Percentiles rank a stretch among this genome's conserved stretches.
Conservation (phyloP, 2,113 vertebrate species). For the western clawed frog (Xenopus tropicalis) region DNA sequence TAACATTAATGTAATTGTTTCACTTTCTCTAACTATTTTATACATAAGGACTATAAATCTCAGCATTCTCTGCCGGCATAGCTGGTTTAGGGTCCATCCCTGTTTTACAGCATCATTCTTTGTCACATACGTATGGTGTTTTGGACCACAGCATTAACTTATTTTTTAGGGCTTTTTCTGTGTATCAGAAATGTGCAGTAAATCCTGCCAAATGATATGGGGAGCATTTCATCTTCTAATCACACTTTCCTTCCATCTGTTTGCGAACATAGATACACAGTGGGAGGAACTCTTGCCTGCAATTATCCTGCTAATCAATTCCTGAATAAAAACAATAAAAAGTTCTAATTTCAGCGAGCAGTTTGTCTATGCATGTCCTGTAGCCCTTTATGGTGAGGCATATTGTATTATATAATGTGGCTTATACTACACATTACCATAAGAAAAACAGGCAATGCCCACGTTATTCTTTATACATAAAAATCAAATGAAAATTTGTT, state of each 20-base stretch:
- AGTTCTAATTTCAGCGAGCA: not conserved
- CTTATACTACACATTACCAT: not conserved
- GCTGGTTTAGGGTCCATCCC: too few relatives aligned
- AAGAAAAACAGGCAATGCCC: too few relatives aligned
- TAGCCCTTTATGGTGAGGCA: slow-evolving; percentile 21
- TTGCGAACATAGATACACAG: slow-evolving; percentile 25
- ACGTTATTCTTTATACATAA: too few relatives aligned
- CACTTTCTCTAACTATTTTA: too few relatives aligned
- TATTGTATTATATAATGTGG: slow-evolving; percentile 17
- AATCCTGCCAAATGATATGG: slow-evolving; percentile 12
- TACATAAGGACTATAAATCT: too few relatives aligned
- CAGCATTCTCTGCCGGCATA: too few relatives aligned
- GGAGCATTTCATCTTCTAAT: slow-evolving; percentile 36
- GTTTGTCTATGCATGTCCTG: slow-evolving; percentile 17
- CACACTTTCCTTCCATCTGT: slow-evolving; percentile 34
- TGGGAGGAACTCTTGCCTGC: slow-evolving; percentile 22
- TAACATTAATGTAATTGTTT: too few relatives aligned
- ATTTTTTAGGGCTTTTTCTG: too few relatives aligned
- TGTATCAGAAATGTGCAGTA: slow-evolving; percentile 21
- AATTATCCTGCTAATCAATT: slow-evolving; percentile 30
- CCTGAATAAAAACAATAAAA: slow-evolving; percentile 29
- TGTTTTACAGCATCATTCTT: too few relatives aligned
- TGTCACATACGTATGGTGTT: too few relatives aligned
- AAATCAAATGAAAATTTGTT: too few relatives aligned
- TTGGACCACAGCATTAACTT: too few relatives aligned